Base-by-base conservation (phyloP, 2,888 invertebrate species). In the Merodon equestris region DNA sequence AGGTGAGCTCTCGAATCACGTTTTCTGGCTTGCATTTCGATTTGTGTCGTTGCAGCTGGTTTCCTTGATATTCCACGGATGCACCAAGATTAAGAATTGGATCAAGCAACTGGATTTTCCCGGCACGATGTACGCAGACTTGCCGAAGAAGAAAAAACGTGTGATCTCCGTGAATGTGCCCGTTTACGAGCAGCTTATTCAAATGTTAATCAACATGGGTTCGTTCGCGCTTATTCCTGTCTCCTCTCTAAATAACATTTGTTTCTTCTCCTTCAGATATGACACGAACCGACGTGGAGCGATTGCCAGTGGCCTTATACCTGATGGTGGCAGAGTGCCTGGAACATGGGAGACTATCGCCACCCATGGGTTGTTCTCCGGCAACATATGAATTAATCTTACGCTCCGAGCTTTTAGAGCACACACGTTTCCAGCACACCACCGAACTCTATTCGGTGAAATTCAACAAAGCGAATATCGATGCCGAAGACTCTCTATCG, bases 311-410 rank as follows among this genome's bases (percentile, higher is more conserved):
- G 9, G 93, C 93, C 1, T 89, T 95, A 27, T 91, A 93, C 58
- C 89, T 94, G 13, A 90, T 94, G 13, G 88, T 95, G 10, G 91
- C 92, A 68, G 92, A 94, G 84, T 91, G 93, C 1, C 90, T 95
- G 79, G 92, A 93, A 87, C 90, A 91, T 82, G 93, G 93, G 76
- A 90, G 95, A 67, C 90, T 93, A 76, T 89, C 91, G 75, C 95
- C 95, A 10, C 94, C 94, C 0, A 90, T 92, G 34, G 92, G 93
- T 85, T 94, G 94, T 92, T 91, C 93, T 0, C 90, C 91, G 57
- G 90, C 91, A 68, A 92, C 93, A 0, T 95, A 94, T 85, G 91
- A 92, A 74, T 88, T 95, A 9, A 91, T 95, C 47, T 92, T 92
- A 83, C 90, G 94, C 12, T 91, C 93, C 42, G 94, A 94, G 87